Evolutionary conservation across 2,888 invertebrate genomes (phyloP).

Genomic region (Ganaspis brasiliensis): DNA sequence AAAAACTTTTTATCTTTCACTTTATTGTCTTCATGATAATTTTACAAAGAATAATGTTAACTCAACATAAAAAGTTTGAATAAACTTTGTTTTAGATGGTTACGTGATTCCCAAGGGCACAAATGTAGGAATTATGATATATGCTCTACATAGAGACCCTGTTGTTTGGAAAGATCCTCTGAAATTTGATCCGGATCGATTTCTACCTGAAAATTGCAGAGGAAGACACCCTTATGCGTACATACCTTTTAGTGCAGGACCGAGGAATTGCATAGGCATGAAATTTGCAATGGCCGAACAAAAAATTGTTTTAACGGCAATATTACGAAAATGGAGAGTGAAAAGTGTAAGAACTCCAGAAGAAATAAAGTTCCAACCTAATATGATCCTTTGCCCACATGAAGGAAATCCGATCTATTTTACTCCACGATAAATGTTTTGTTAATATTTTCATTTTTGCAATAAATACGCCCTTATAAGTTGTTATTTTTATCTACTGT

Average conservation of each 20-base stretch:
- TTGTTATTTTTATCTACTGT: too few relatives aligned
- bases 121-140: constrained; percentile 72
- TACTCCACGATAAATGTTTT: constrained; percentile 50
- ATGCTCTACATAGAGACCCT: constrained; percentile 83
- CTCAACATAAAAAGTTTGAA: not conserved
- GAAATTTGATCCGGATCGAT: constrained; percentile 86
- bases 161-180: constrained; percentile 85
- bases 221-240: constrained; percentile 85
- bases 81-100: constrained; percentile 67
- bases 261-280: constrained; percentile 86
- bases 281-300: constrained; percentile 68
- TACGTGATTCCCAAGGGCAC: constrained; percentile 79
- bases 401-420: constrained; percentile 59
- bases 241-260: constrained; percentile 87
- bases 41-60: not conserved
- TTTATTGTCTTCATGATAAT: not conserved
- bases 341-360: constrained; percentile 63
- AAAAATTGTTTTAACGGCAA: constrained; percentile 65
- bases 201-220: constrained; percentile 82
- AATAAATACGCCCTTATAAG: too few relatives aligned
- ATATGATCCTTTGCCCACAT: constrained; percentile 64
- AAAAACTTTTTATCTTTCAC: not conserved
- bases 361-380: constrained; percentile 59
- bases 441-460: constrained; percentile 10
- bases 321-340: constrained; percentile 69